phyloP scores from a whole-genome alignment of 2,888 invertebrate species.

The Horisme vitalbata region DNA sequence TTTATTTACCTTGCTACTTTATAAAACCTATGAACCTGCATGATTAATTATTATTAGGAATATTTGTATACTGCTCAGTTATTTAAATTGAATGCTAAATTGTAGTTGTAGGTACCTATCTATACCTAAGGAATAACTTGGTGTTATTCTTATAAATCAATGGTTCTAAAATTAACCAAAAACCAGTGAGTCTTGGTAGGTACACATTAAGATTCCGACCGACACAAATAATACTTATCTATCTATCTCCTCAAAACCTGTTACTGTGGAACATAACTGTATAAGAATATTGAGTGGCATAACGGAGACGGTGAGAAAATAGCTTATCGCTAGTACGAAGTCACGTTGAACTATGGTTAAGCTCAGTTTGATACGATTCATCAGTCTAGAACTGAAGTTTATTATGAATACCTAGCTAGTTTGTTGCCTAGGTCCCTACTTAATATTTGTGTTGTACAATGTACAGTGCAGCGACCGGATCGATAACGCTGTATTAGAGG shows the following conservation, averaged over 20 bases:
- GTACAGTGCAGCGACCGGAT: slow-evolving; percentile 8
- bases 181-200: no score
- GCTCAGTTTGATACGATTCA: slow-evolving; percentile 12
- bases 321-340: background rate
- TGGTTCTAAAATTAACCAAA: no score
- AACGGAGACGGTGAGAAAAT: background rate
- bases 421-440: slow-evolving; percentile 1
- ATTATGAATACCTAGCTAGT: slow-evolving; percentile 4
- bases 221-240: no score
- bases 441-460: background rate
- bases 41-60: no score
- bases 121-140: no score
- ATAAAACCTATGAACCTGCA: no score
- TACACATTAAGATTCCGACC: no score
- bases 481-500: slow-evolving; percentile 9
- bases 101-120: no score
- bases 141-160: no score
- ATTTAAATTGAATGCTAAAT: no score
- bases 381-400: slow-evolving; percentile 13
- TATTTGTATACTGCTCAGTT: no score
- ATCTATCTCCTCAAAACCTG: background rate
- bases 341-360: background rate
- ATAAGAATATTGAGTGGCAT: background rate
- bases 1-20: no score
- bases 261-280: background rate